Evolutionary conservation across 1,140 invertebrate species (phyloP).

Genomic region (Aphelenchoides besseyi): DNA sequence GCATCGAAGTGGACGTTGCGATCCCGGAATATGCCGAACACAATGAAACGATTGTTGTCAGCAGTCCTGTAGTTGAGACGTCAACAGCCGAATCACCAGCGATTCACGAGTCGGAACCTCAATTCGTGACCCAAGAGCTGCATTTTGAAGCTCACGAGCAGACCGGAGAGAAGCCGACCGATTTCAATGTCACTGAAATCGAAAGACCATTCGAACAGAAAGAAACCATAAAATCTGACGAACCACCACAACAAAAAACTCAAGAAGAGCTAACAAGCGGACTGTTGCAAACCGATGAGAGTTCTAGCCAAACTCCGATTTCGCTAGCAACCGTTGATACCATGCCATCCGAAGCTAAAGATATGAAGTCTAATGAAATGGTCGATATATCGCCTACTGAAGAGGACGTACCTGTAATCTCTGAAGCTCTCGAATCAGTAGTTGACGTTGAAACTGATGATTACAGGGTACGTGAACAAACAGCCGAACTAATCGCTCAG

Average conservation of each 20-base stretch:
- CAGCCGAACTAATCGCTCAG: too few relatives aligned
- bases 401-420: not conserved
- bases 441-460: too few relatives aligned
- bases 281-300: not conserved
- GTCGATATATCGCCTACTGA: not conserved
- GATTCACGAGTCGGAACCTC: not conserved
- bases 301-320: not conserved
- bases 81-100: not conserved
- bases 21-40: not conserved
- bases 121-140: not conserved
- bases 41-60: not conserved
- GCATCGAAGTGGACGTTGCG: not conserved
- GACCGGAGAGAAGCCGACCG: not conserved
- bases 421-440: too few relatives aligned
- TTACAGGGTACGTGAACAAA: too few relatives aligned
- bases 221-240: too few relatives aligned
- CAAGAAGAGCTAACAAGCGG: not conserved
- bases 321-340: not conserved
- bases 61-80: not conserved
- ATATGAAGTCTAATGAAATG: not conserved
- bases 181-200: not conserved
- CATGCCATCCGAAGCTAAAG: not conserved
- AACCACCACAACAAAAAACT: not conserved
- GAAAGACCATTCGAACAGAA: too few relatives aligned
- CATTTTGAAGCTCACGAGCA: not conserved